Evolutionary conservation across 2,888 invertebrate species (phyloP).

Genomic region (Chalcosyrphus nemorum): DNA sequence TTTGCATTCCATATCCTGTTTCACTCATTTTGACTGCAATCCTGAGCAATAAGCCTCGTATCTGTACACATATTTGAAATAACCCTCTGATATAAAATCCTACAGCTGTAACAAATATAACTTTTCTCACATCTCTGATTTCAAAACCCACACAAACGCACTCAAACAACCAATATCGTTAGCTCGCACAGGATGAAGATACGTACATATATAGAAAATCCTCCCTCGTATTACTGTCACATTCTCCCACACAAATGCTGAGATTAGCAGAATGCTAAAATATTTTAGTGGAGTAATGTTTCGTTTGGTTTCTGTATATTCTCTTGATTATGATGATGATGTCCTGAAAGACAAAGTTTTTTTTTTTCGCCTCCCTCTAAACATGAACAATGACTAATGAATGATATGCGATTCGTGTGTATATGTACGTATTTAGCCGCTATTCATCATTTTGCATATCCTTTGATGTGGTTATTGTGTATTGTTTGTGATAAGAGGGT

Average conservation of each 20-base stretch:
- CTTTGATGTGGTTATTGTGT: slow-evolving; percentile 65
- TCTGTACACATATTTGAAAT: no score
- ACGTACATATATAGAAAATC: slow-evolving; percentile 26
- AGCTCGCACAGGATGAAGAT: no score
- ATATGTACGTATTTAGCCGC: not conserved
- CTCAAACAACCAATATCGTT: slow-evolving; percentile 29
- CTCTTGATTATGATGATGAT: not conserved
- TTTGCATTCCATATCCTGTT: slow-evolving; percentile 25
- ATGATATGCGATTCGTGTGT: not conserved
- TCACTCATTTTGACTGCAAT: not conserved
- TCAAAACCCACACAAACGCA: not conserved
- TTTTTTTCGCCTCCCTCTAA: not conserved
- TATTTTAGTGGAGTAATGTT: slow-evolving; percentile 47
- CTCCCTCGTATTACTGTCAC: slow-evolving; percentile 44
- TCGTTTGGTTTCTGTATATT: not conserved
- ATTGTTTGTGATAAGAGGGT: slow-evolving; percentile 24
- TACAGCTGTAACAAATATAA: slow-evolving; percentile 30
- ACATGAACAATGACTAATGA: slow-evolving; percentile 10
- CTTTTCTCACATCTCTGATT: slow-evolving; percentile 39
- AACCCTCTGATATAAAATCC: not conserved
- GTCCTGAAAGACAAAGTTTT: slow-evolving; percentile 11
- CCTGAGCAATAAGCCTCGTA: not conserved
- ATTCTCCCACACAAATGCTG: slow-evolving; percentile 31
- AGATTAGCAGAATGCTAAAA: slow-evolving; percentile 50
- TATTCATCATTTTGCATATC: slow-evolving; percentile 44